These are phyloP conservation scores for Parazoanthus darwini DNA, from an alignment of 92 coral and sea anemone species.

Conservation along the genomic window DNA sequence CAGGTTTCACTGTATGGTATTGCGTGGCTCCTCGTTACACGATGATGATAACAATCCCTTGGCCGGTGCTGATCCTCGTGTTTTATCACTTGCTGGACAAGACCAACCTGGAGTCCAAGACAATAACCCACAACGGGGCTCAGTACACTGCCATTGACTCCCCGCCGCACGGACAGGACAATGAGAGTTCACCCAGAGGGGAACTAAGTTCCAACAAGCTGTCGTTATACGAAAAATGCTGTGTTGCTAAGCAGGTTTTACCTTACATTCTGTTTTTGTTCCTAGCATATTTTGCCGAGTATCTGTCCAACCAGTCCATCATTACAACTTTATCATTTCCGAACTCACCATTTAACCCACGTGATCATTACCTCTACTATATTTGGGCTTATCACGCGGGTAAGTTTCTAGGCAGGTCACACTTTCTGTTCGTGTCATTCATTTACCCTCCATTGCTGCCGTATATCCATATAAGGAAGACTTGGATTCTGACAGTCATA, in stretches of 20 bases:
- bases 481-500: slow-evolving; percentile 75
- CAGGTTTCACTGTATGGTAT: slow-evolving; percentile 57
- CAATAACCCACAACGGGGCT: neutral
- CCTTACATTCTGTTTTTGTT: slow-evolving; percentile 76
- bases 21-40: slow-evolving; percentile 55
- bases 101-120: slow-evolving; percentile 10
- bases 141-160: slow-evolving; percentile 38
- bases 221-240: slow-evolving; percentile 44
- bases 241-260: slow-evolving; percentile 54
- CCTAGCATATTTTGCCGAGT: slow-evolving; percentile 80
- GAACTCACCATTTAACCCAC: slow-evolving; percentile 65
- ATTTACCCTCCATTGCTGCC: slow-evolving; percentile 60
- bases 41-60: slow-evolving; percentile 49
- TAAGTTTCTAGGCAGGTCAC: slow-evolving; percentile 83
- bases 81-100: slow-evolving; percentile 51
- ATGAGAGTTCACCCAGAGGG: slow-evolving; percentile 1
- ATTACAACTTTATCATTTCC: slow-evolving; percentile 77
- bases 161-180: slow-evolving; percentile 7
- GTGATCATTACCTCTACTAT: slow-evolving; percentile 87
- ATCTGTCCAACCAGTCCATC: slow-evolving; percentile 82
- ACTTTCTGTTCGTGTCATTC: slow-evolving; percentile 61
- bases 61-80: slow-evolving; percentile 52
- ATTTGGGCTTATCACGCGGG: slow-evolving; percentile 76
- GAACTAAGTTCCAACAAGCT: neutral
- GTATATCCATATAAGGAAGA: slow-evolving; percentile 61